Evolutionary conservation across 2,113 vertebrate species (phyloP), one percentile per base, ranked within the genome.

Genomic region (Gymnogyps californianus): DNA sequence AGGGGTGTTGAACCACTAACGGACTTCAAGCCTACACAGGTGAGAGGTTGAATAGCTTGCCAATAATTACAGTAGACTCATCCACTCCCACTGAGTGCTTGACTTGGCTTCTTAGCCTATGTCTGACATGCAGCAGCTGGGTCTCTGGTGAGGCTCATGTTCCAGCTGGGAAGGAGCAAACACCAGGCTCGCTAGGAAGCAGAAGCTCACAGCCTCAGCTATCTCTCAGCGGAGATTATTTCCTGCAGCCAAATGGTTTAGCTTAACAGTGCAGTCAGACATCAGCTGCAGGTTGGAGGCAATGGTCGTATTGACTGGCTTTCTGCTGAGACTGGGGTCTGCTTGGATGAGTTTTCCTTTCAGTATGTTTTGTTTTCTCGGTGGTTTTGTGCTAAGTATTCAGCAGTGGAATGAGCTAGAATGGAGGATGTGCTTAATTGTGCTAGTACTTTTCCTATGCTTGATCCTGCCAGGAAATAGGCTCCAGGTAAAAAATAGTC

Each of bases 161-260:
- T 93, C 89, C 94, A 89, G 74, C 89, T 93, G 87, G 76, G 91
- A 94, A 91, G 70, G 52, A 87, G 77, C 40, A 87, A 95, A 66
- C 80, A 70, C 42, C 36, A 38, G 67, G 66, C 87, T 84, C 65
- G 55, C 76, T 38, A 38, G 74, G 89, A 93, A 59, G 77, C 31
- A 71, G 69, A 51, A 82, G 28, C 64, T 83, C 80, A 38, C 42
- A 84, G 61, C 25, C 17, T 38, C 64, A 46, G 7, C 80, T 59
- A 0, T 49, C 34, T 81, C 89, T 84, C 69, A 40, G 65, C 59
- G 79, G 83, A 84, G 59, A 34, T 77, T 51, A 78, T 89, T 94
- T 64, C 42, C 47, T 87, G 42, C 29, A 84, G 52, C 77, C 65
- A 71, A 80, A 62, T 77, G 86, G 83, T 77, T 96, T 70, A 77